Percentiles rank a stretch among this genome's conserved stretches.
Evolutionary conservation across 2,797 vertebrate species (phyloP).

Genomic region (Peromyscus melanophrys): DNA sequence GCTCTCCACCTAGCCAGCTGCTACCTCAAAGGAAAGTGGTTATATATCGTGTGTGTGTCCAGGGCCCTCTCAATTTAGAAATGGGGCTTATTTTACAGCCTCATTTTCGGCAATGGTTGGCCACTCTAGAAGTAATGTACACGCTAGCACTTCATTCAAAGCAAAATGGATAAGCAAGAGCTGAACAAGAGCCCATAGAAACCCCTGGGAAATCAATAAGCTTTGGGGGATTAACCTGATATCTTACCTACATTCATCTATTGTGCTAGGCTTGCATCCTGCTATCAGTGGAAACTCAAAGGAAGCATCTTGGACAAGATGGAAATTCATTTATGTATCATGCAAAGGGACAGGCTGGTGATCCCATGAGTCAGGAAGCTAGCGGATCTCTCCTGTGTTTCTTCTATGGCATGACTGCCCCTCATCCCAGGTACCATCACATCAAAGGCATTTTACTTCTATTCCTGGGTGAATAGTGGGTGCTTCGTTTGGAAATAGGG

Average conservation of each 20-base stretch:
- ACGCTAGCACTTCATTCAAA: not conserved
- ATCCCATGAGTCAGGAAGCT: not conserved
- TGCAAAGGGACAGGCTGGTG: not conserved
- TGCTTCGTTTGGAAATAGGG: not conserved
- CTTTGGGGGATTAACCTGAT: not conserved
- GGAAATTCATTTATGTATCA: not conserved
- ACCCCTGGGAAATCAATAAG: not conserved
- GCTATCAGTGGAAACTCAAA: not conserved
- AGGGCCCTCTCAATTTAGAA: not conserved
- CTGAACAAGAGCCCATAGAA: not conserved
- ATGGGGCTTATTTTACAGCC: not conserved
- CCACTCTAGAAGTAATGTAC: not conserved
- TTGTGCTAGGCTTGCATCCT: not conserved
- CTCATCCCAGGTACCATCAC: not conserved
- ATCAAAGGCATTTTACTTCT: not conserved
- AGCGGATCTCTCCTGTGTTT: not conserved
- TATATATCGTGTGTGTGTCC: not conserved
- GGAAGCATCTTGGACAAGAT: not conserved
- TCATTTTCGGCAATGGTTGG: not conserved
- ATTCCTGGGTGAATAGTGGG: not conserved
- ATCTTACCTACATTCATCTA: not conserved
- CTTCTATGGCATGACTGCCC: not conserved
- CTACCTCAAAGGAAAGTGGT: conserved; percentile 14
- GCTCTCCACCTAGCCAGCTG: conserved; percentile 21
- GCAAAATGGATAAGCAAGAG: not conserved